A percentile compares a stretch with the other conserved stretches of the same genome.
These are phyloP conservation scores for Varroa destructor DNA, from an alignment of 1,140 invertebrate genomes.

Conservation along the genomic window DNA sequence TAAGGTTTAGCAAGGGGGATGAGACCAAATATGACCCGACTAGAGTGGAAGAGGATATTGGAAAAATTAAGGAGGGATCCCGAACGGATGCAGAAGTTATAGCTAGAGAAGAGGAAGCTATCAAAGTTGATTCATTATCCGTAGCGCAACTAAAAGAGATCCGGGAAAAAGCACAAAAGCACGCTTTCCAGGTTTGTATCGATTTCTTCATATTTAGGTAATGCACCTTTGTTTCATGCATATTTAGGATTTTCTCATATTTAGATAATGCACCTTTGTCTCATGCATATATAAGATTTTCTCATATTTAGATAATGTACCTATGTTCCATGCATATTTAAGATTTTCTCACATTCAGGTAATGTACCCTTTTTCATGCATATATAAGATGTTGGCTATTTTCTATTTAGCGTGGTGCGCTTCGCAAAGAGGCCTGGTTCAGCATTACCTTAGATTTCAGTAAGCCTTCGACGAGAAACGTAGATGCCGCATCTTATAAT, in stretches of 20 bases:
- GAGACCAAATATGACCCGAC: slow-evolving; percentile 30
- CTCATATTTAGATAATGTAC: too few species aligned
- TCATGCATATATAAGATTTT: too few species aligned
- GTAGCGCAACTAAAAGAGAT: slow-evolving; percentile 85
- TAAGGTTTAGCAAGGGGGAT: slow-evolving; percentile 5
- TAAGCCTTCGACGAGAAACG: too few species aligned
- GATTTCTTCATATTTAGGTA: background rate
- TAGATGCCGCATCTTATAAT: too few species aligned
- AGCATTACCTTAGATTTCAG: too few species aligned
- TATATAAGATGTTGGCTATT: too few species aligned
- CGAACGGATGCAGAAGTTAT: slow-evolving; percentile 60
- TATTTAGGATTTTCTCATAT: background rate
- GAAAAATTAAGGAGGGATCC: slow-evolving; percentile 62
- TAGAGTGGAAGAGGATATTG: slow-evolving; percentile 56
- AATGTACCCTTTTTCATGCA: too few species aligned
- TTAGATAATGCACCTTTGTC: background rate
- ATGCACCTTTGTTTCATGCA: too few species aligned
- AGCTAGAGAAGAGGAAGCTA: slow-evolving; percentile 83
- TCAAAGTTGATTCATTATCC: slow-evolving; percentile 86
- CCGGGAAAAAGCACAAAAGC: slow-evolving; percentile 78
- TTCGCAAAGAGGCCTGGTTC: too few species aligned
- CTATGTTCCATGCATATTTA: too few species aligned
- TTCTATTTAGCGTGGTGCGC: too few species aligned
- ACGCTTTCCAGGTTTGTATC: slow-evolving; percentile 57
- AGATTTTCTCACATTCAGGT: too few species aligned